These are phyloP conservation scores for Rhadinocentrus ornatus DNA, from an alignment of 2,797 vertebrate genomes.

Conservation along the genomic window DNA sequence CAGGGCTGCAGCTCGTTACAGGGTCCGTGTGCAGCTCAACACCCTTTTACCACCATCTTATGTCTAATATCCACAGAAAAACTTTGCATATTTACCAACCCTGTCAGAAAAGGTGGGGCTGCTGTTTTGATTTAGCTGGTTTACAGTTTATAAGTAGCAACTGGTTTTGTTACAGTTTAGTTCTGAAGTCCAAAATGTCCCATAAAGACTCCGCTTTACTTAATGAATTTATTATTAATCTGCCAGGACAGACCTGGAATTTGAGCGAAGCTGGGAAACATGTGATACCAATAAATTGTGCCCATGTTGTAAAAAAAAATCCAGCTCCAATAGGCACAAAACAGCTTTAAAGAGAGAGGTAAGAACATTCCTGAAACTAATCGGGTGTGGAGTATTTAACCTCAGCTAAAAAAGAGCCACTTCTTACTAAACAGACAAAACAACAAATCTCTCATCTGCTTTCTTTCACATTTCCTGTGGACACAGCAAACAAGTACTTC, in stretches of 20 bases:
- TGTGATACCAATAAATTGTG: not conserved
- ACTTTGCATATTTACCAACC: not conserved
- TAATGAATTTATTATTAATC: not conserved
- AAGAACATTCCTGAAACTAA: conserved; percentile 1
- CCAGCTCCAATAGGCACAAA: not conserved
- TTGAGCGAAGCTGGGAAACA: not conserved
- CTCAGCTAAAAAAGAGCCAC: not conserved
- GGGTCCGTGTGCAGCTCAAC: not conserved
- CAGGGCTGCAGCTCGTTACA: not conserved
- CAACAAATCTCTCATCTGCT: not conserved
- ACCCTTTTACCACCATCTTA: not conserved
- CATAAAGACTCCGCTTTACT: not conserved
- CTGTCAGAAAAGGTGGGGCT: not conserved
- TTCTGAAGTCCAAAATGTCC: too few relatives aligned
- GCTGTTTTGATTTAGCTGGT: not conserved
- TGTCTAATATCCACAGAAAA: not conserved
- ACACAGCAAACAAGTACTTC: not conserved
- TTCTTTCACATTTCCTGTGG: not conserved
- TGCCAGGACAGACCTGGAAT: not conserved
- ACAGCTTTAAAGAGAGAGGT: not conserved
- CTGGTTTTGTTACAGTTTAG: not conserved
- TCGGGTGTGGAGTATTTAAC: not conserved
- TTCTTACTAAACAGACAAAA: not conserved
- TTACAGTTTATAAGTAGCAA: not conserved
- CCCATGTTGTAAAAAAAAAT: not conserved